These are phyloP conservation scores for Sphaeridia pumilis DNA, from an alignment of 2,888 invertebrate genomes.

Conservation along the genomic window DNA sequence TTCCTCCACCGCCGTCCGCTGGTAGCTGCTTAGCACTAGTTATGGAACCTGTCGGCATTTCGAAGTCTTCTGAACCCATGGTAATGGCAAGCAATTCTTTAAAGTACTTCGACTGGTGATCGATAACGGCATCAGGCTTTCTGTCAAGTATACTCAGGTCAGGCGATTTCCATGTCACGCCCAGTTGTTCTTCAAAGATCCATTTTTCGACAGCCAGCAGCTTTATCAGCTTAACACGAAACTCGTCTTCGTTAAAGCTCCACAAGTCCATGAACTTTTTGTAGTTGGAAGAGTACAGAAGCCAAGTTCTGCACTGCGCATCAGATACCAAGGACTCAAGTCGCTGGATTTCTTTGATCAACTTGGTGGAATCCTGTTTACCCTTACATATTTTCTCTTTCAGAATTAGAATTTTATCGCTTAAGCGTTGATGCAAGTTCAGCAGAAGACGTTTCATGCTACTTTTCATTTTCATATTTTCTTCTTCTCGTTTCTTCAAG, in stretches of 20 bases:
- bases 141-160: slow-evolving; percentile 19
- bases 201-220: slow-evolving; percentile 26
- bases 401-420: slow-evolving; percentile 10
- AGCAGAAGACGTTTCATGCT: slow-evolving; percentile 28
- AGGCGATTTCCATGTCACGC: slow-evolving; percentile 14
- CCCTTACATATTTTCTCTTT: slow-evolving; percentile 18
- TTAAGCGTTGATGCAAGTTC: slow-evolving; percentile 27
- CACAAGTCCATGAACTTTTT: slow-evolving; percentile 33
- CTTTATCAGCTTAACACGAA: slow-evolving; percentile 21
- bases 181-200: slow-evolving; percentile 29
- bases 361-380: slow-evolving; percentile 17
- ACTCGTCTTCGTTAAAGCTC: slow-evolving; percentile 25
- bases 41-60: too few relatives aligned
- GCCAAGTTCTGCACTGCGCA: slow-evolving; percentile 22
- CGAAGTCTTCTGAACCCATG: too few relatives aligned
- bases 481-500: slow-evolving; percentile 73
- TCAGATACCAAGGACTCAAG: slow-evolving; percentile 15
- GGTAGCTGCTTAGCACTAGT: too few relatives aligned
- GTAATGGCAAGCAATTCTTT: too few relatives aligned
- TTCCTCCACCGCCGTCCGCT: too few relatives aligned
- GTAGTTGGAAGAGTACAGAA: slow-evolving; percentile 20
- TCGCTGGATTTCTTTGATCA: slow-evolving; percentile 24
- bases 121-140: slow-evolving; percentile 22
- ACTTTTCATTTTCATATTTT: slow-evolving; percentile 60
- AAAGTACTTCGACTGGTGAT: too few relatives aligned